These are phyloP conservation scores for Micromussa lordhowensis DNA, from an alignment of 92 coral and sea anemone genomes.

Conservation along the genomic window DNA sequence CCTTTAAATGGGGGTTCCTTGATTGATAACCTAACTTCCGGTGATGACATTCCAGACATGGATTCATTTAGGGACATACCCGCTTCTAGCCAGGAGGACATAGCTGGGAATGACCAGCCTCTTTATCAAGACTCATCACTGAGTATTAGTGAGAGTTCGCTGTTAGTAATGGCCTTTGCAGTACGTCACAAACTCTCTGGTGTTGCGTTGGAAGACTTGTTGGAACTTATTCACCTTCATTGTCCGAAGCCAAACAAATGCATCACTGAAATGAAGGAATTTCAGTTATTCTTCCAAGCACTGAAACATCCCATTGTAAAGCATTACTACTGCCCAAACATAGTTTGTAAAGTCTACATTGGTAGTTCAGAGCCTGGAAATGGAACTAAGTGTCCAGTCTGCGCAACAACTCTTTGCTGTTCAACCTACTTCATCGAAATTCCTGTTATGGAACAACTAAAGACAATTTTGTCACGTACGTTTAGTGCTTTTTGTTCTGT, in stretches of 20 bases:
- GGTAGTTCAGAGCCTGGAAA: constrained; percentile 47
- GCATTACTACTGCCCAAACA: constrained; percentile 55
- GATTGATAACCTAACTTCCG: constrained; percentile 14
- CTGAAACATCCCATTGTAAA: constrained; percentile 34
- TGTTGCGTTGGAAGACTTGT: constrained; percentile 50
- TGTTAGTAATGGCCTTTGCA: constrained; percentile 52
- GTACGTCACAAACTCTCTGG: constrained; percentile 57
- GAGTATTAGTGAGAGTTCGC: constrained; percentile 26
- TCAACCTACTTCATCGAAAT: constrained; percentile 47
- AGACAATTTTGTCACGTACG: constrained; percentile 47
- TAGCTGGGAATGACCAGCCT: neutral
- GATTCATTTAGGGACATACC: constrained; percentile 5
- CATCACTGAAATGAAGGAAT: constrained; percentile 31
- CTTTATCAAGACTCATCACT: constrained; percentile 21
- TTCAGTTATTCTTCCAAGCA: constrained; percentile 28
- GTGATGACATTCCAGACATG: constrained; percentile 26
- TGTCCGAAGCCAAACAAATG: constrained; percentile 36
- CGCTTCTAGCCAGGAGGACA: constrained; percentile 2
- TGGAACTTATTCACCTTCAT: constrained; percentile 34
- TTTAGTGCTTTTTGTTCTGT: neutral
- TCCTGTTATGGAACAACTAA: constrained; percentile 53
- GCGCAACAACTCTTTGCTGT: constrained; percentile 34
- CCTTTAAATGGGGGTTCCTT: constrained; percentile 3
- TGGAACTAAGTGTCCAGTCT: constrained; percentile 38
- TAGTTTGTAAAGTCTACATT: constrained; percentile 36